Conservation (phyloP, 1,140 invertebrate genomes). For the Aleiodes sp. region DNA sequence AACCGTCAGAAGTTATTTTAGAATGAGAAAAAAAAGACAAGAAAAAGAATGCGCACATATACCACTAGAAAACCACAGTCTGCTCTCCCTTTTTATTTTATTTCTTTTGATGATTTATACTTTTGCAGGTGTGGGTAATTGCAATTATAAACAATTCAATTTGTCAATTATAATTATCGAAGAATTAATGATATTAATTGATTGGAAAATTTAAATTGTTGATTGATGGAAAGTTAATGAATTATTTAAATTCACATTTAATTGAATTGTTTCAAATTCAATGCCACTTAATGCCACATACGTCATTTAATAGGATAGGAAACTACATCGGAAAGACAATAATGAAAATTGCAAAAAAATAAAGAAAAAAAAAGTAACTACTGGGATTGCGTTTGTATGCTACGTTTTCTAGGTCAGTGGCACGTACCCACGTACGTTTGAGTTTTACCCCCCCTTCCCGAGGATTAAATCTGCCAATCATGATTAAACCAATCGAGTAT, state of each 20-base stretch:
- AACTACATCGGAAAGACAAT: not conserved
- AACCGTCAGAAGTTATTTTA: not conserved
- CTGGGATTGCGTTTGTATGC: slow-evolving; percentile 11
- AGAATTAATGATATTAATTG: not conserved
- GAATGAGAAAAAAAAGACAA: not conserved
- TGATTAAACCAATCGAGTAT: not conserved
- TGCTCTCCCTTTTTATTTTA: slow-evolving; percentile 29
- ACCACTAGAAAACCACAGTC: slow-evolving; percentile 6
- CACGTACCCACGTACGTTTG: slow-evolving; percentile 35
- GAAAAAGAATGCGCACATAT: slow-evolving; percentile 1
- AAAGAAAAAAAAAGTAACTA: not conserved
- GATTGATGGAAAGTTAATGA: no score
- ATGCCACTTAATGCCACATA: not conserved
- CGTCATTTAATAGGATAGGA: not conserved
- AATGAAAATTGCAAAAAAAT: not conserved
- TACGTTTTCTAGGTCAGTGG: slow-evolving; percentile 36
- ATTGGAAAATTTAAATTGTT: not conserved
- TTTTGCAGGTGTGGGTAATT: not conserved
- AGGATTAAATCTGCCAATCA: not conserved
- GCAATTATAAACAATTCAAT: not conserved
- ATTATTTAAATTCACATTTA: not conserved
- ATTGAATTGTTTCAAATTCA: not conserved
- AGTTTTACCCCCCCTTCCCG: not conserved
- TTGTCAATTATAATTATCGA: not conserved
- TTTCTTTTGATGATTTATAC: slow-evolving; percentile 16